A percentile compares a stretch with the other conserved stretches of the same genome.
These are phyloP conservation scores for Brachypterus glaber DNA, from an alignment of 2,888 invertebrate species.

Conservation along the genomic window DNA sequence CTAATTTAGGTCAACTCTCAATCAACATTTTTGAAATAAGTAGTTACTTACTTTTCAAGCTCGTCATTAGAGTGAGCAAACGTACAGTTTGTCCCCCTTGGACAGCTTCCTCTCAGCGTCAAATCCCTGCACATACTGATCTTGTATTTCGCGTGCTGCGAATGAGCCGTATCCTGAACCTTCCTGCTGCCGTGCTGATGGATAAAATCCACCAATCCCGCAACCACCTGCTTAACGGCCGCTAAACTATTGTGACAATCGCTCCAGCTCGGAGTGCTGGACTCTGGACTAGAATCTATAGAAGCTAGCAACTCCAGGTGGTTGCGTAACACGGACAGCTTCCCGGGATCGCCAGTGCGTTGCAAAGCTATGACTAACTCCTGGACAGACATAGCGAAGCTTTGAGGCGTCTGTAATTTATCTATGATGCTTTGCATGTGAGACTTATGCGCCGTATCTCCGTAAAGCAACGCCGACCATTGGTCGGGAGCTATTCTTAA, in stretches of 20 bases:
- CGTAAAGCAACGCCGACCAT: slow-evolving; percentile 94
- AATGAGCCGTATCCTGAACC: slow-evolving; percentile 48
- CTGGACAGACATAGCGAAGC: slow-evolving; percentile 83
- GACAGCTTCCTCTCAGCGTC: slow-evolving; percentile 69
- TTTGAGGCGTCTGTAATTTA: slow-evolving; percentile 87
- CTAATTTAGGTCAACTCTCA: slow-evolving; percentile 3
- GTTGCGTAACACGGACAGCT: slow-evolving; percentile 64
- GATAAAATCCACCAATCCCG: slow-evolving; percentile 68
- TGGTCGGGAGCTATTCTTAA: slow-evolving; percentile 95
- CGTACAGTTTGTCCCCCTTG: slow-evolving; percentile 77
- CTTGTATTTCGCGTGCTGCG: slow-evolving; percentile 70
- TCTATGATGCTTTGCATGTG: slow-evolving; percentile 95
- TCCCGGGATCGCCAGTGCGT: slow-evolving; percentile 78
- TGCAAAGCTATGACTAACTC: slow-evolving; percentile 86
- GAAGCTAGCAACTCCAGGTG: slow-evolving; percentile 77
- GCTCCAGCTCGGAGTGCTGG: slow-evolving; percentile 52
- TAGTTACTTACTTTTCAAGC: slow-evolving; percentile 61
- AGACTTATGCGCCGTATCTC: slow-evolving; percentile 89
- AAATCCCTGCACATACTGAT: slow-evolving; percentile 85
- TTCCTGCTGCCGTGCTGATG: slow-evolving; percentile 64
- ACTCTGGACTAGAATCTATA: slow-evolving; percentile 76
- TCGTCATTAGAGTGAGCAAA: slow-evolving; percentile 91
- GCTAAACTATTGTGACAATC: slow-evolving; percentile 58
- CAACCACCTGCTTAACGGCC: slow-evolving; percentile 61
- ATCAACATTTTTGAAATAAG: background rate